These are phyloP conservation scores for Okapia johnstoni DNA, from an alignment of 2,113 vertebrate species.

Conservation along the genomic window DNA sequence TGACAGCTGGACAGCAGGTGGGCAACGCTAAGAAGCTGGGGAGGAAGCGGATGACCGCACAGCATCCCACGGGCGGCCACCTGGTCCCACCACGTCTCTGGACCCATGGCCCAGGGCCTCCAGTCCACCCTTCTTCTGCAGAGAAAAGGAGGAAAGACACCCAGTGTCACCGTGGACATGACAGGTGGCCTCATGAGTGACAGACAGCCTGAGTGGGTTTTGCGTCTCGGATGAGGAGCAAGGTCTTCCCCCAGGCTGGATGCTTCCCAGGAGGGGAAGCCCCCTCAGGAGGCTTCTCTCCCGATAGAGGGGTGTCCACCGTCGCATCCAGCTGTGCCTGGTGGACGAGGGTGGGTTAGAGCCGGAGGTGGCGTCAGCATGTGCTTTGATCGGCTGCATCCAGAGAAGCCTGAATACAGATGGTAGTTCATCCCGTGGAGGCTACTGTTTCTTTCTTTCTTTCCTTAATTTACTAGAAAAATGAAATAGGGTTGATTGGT, in stretches of 20 bases:
- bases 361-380: not conserved
- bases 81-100: accelerated
- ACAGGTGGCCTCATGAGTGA: accelerated
- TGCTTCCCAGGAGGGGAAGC: accelerated
- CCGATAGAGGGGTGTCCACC: accelerated
- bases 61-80: accelerated
- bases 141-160: not conserved
- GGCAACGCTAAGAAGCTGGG: accelerated
- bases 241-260: accelerated
- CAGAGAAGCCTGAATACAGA: not conserved
- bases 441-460: not conserved
- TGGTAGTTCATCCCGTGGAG: accelerated
- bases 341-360: accelerated
- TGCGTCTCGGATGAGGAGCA: accelerated
- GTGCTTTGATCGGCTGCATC: accelerated
- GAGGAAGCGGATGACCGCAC: too few species aligned
- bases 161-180: accelerated
- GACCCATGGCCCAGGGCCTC: accelerated
- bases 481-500: not conserved
- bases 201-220: not conserved
- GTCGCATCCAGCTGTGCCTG: accelerated
- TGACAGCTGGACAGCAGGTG: accelerated
- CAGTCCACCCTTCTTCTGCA: accelerated
- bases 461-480: not conserved
- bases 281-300: not conserved